Conservation (phyloP, 1,140 invertebrate genomes). For the Ceratina japonica region DNA sequence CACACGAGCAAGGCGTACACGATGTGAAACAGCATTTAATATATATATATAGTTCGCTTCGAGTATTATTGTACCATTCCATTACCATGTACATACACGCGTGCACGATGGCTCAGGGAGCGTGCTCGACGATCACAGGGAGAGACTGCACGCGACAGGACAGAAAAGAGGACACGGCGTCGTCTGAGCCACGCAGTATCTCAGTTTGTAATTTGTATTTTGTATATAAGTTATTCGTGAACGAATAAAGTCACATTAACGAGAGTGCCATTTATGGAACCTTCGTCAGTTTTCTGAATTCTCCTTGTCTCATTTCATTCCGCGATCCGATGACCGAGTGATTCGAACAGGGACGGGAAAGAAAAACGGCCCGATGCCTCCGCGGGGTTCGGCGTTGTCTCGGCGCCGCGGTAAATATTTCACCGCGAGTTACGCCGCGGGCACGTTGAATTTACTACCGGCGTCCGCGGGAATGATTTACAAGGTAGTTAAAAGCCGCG, state of each 20-base stretch:
- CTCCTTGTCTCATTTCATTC: neutral
- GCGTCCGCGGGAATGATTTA: conserved; percentile 27
- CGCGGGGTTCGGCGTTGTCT: neutral
- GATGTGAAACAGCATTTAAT: conserved; percentile 27
- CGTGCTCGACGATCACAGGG: too few relatives aligned
- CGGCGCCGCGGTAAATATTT: conserved; percentile 21
- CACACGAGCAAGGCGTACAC: neutral
- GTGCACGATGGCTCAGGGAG: conserved; percentile 43
- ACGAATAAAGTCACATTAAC: conserved; percentile 65
- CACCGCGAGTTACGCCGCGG: conserved; percentile 22
- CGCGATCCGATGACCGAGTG: neutral
- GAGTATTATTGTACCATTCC: conserved; percentile 49
- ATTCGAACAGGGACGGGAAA: neutral
- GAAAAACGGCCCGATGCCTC: neutral
- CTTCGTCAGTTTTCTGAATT: conserved; percentile 31
- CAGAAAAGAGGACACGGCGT: neutral
- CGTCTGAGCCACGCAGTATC: conserved; percentile 27
- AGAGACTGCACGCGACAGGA: too few relatives aligned
- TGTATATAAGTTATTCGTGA: conserved; percentile 55
- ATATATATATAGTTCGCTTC: conserved; percentile 48
- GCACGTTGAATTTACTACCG: conserved; percentile 21
- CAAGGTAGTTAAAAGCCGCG: conserved; percentile 19
- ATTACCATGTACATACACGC: conserved; percentile 55
- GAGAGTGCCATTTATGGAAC: conserved; percentile 61
- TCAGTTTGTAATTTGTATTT: conserved; percentile 49